Conservation (phyloP, 2,888 invertebrate genomes). For the Drosophila lacicola region DNA sequence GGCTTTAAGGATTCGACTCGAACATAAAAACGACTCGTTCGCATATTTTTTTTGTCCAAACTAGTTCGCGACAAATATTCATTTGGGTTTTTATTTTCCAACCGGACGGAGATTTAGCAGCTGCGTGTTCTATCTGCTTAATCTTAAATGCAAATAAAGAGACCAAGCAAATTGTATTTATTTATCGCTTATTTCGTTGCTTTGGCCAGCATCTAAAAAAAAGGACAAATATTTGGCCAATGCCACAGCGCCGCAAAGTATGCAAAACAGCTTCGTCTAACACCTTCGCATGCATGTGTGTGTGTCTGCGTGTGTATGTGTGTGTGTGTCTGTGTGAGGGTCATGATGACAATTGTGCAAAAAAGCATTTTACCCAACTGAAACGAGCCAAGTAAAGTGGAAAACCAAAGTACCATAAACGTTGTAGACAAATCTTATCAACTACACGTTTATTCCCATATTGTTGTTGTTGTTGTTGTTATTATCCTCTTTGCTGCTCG, state of each 20-base stretch:
- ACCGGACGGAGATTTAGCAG: neutral
- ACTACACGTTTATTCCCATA: slow-evolving; percentile 54
- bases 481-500: slow-evolving; percentile 44
- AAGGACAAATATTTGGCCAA: slow-evolving; percentile 73
- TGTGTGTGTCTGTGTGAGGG: slow-evolving; percentile 55
- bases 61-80: slow-evolving; percentile 35
- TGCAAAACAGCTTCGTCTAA: slow-evolving; percentile 75
- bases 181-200: slow-evolving; percentile 78
- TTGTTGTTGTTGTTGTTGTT: slow-evolving; percentile 40
- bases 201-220: slow-evolving; percentile 54
- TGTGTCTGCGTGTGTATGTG: slow-evolving; percentile 14
- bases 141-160: slow-evolving; percentile 75
- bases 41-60: slow-evolving; percentile 27
- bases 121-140: slow-evolving; percentile 71
- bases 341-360: slow-evolving; percentile 76
- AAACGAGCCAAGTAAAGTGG: slow-evolving; percentile 69
- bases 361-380: slow-evolving; percentile 51
- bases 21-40: slow-evolving; percentile 27
- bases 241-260: slow-evolving; percentile 71
- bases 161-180: slow-evolving; percentile 75
- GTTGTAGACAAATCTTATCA: slow-evolving; percentile 79
- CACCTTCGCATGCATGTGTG: slow-evolving; percentile 55
- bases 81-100: slow-evolving; percentile 31
- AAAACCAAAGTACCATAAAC: slow-evolving; percentile 76
- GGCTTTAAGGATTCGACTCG: slow-evolving; percentile 46